phyloP scores from a whole-genome alignment of 1,140 invertebrate species.

The Halictus rubicundus region DNA sequence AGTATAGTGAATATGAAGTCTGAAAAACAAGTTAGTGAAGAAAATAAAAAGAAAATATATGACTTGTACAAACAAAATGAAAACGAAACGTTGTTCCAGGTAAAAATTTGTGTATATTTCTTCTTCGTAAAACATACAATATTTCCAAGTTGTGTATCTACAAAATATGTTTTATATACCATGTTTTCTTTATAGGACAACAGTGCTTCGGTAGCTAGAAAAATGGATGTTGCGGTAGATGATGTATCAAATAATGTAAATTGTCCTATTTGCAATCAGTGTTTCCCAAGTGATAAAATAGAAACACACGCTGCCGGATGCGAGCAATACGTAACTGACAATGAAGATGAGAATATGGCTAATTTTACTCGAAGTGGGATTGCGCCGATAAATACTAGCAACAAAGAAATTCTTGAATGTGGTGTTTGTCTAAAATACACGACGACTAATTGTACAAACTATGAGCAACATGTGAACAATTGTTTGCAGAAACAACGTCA shows the following conservation, averaged over 20 bases:
- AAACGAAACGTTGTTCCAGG: slow-evolving; percentile 1
- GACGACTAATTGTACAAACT: slow-evolving; percentile 50
- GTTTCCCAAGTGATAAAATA: slow-evolving; percentile 60
- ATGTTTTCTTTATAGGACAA: slow-evolving; percentile 29
- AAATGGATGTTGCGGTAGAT: slow-evolving; percentile 7
- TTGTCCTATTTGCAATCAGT: slow-evolving; percentile 70
- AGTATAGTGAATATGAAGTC: slow-evolving; percentile 6
- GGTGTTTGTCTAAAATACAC: slow-evolving; percentile 55
- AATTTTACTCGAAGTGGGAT: slow-evolving; percentile 21
- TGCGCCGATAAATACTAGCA: slow-evolving; percentile 3
- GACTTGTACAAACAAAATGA: slow-evolving; percentile 8
- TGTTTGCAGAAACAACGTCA: slow-evolving; percentile 47
- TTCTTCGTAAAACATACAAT: background rate
- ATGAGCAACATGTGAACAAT: slow-evolving; percentile 54
- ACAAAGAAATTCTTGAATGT: slow-evolving; percentile 43
- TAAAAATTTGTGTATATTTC: slow-evolving; percentile 23
- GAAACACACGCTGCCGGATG: slow-evolving; percentile 67
- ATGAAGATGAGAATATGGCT: slow-evolving; percentile 23
- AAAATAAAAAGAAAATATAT: background rate
- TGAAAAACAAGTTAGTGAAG: background rate
- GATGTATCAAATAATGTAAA: slow-evolving; percentile 29
- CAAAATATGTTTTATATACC: background rate
- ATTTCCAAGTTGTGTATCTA: background rate
- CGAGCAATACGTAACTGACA: slow-evolving; percentile 53
- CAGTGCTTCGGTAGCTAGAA: background rate